phyloP scores from a whole-genome alignment of 2,113 vertebrate genomes.

The Copsychus sechellarum region DNA sequence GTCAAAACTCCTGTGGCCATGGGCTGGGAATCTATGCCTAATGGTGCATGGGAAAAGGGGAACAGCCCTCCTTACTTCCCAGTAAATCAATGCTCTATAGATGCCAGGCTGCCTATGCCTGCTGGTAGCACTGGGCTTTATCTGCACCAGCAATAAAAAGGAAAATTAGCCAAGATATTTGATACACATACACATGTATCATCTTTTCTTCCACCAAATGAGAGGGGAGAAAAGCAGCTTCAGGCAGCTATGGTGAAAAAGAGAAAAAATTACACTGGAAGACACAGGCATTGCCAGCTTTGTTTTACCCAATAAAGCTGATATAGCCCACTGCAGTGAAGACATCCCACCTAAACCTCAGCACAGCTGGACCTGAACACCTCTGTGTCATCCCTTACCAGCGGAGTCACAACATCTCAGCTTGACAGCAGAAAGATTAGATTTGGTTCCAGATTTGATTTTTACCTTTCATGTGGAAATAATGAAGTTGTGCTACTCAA shows the following conservation, averaged over 20 bases:
- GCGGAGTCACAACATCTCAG: not conserved
- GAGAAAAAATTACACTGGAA: not conserved
- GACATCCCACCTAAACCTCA: not conserved
- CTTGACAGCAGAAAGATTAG: not conserved
- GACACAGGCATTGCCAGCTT: not conserved
- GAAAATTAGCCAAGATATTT: not conserved
- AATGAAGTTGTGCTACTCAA: not conserved
- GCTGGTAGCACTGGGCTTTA: not conserved
- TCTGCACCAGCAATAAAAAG: not conserved
- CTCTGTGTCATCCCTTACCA: not conserved
- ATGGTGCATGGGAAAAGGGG: not conserved
- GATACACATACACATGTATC: rapidly evolving
- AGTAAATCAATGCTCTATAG: not conserved
- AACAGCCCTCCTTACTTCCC: not conserved
- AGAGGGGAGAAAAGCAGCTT: not conserved
- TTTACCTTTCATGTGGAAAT: not conserved
- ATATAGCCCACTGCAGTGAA: not conserved
- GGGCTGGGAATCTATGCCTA: not conserved
- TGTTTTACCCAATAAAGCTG: not conserved
- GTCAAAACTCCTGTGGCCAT: not conserved
- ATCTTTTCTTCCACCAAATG: not conserved
- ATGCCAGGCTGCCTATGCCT: not conserved
- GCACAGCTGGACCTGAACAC: not conserved
- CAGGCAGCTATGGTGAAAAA: not conserved
- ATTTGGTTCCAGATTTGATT: not conserved